Conservation (phyloP, 2,113 vertebrate species). For the Pelusios castaneus region DNA sequence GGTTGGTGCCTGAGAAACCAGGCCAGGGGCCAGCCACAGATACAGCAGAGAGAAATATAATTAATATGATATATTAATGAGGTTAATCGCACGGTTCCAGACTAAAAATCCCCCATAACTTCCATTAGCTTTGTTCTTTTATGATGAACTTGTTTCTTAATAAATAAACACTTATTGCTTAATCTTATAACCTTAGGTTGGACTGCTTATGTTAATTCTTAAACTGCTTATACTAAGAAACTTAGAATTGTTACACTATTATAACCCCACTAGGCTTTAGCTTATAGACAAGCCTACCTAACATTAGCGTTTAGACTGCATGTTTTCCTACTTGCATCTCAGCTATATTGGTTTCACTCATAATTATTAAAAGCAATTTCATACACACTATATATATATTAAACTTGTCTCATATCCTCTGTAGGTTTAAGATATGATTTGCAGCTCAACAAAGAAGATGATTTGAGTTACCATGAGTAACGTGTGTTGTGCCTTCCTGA, state of each 20-base stretch:
- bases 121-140: neutral
- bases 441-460: neutral
- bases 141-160: neutral
- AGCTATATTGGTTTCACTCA: neutral
- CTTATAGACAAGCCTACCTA: neutral
- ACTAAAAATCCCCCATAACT: neutral
- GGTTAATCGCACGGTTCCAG: neutral
- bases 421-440: neutral
- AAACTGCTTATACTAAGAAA: neutral
- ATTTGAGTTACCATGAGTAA: neutral
- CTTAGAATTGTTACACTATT: neutral
- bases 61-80: neutral
- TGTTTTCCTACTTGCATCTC: neutral
- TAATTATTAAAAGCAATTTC: neutral
- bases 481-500: no score
- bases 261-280: neutral
- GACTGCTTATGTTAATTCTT: neutral
- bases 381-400: neutral
- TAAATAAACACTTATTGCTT: neutral
- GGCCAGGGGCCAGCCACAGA: neutral
- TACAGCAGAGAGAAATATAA: neutral
- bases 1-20: neutral
- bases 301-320: neutral
- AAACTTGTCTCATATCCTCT: neutral
- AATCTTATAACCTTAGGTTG: neutral